Evolutionary conservation across 2,113 vertebrate species (phyloP), one percentile per base, ranked within the genome.

Genomic region (Coptodon rendalli): DNA sequence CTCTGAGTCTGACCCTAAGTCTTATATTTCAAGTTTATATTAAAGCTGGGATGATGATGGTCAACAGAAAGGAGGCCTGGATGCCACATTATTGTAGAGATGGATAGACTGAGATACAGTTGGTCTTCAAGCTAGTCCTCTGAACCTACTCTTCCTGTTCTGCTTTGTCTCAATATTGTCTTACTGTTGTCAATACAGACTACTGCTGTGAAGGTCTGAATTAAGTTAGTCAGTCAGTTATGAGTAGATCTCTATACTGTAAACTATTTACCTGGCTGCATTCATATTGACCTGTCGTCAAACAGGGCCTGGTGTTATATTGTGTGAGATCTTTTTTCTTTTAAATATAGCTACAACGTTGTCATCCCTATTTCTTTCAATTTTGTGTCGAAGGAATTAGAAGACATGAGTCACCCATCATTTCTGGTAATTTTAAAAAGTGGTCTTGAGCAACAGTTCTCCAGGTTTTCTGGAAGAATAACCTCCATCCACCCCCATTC

Each of bases 161-260:
- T 95, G 94, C 68, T 90, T 94, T 91, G 57, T 78, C 66, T 95
- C 92, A 93, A 3, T 81, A 52, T 12, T 7, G 48, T 81, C 34
- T 81, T 14, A 27, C 73, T 81, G 71, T 82, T 88, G 89, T 88
- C 91, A 82, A 38, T 88, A 88, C 50, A 63, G 76, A 85, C 10
- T 71, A 68, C 63, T 68, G 3, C 22, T 52, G 24, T 45, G 8
- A 19, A 83, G 17, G 38, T 66, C 59, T 57, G 38, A 81, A 94
- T 90, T 81, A 7, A 79, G 56, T 95, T 93, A 93, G 3, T 78
- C 71, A 50, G 89, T 86, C 78, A 48, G 73, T 61, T 76, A 89
- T 86, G 36, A 88, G 89, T 59, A 54, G 13, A 57, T 79, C 13
- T 48, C 36, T 27, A 8, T 73, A 34, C 34, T 40, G 63, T 87